Evolutionary conservation across 2,113 vertebrate species (phyloP).

Genomic region (Oceanodroma tethys): DNA sequence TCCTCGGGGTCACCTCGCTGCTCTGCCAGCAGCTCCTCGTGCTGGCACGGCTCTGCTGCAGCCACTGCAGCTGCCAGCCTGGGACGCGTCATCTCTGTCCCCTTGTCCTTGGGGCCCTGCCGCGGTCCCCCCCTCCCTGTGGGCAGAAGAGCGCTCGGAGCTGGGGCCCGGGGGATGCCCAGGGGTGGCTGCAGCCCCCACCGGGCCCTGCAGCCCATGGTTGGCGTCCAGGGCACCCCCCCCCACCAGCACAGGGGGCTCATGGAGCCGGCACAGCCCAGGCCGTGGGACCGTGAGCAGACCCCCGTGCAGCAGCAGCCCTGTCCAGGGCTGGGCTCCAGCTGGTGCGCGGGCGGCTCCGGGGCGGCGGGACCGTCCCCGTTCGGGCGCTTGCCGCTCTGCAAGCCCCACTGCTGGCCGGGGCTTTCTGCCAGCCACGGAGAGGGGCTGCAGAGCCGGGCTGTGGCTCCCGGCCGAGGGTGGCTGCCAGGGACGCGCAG

Average conservation of each 20-base stretch:
- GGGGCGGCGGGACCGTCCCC: accelerated
- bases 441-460: not conserved
- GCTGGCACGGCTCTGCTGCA: not conserved
- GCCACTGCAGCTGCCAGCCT: not conserved
- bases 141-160: accelerated
- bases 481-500: accelerated
- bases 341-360: accelerated
- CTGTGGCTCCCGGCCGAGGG: not conserved
- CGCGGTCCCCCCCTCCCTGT: accelerated
- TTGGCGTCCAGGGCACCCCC: accelerated
- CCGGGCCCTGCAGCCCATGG: accelerated
- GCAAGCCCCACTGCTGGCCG: not conserved
- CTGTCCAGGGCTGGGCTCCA: not conserved
- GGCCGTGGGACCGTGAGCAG: no score
- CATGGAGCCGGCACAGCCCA: not conserved
- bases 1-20: slow-evolving; percentile 1
- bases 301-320: not conserved
- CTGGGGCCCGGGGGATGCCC: accelerated
- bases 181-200: not conserved
- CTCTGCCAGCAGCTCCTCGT: not conserved
- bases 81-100: not conserved
- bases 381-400: accelerated
- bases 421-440: no score
- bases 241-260: no score
- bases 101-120: not conserved